Evolutionary conservation across 2,888 invertebrate species (phyloP).

Genomic region (Prenolepis imparis): DNA sequence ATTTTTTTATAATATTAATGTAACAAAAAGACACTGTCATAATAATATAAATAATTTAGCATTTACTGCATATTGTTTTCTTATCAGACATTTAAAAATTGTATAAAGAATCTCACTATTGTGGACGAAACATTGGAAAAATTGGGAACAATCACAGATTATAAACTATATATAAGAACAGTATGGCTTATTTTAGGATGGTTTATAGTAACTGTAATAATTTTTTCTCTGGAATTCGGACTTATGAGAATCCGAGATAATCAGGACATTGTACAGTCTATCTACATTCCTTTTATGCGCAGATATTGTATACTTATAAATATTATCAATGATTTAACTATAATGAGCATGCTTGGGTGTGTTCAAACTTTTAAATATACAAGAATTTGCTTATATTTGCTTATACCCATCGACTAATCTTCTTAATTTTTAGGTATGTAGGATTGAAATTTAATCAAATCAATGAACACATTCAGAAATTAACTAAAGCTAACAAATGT

Average conservation of each 20-base stretch:
- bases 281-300: background rate
- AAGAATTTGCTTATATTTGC: background rate
- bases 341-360: background rate
- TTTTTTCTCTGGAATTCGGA: too few species aligned
- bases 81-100: slow-evolving; percentile 7
- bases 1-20: background rate
- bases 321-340: background rate
- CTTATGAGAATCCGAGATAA: background rate
- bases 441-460: slow-evolving; percentile 17
- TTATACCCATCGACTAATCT: background rate
- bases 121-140: slow-evolving; percentile 10
- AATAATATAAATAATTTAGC: background rate
- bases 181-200: background rate
- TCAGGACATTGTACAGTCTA: background rate
- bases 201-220: background rate
- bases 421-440: background rate
- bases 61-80: background rate
- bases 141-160: background rate
- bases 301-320: background rate
- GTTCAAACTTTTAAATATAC: background rate
- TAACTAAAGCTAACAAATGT: background rate
- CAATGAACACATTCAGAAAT: background rate
- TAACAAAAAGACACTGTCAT: background rate
- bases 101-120: slow-evolving; percentile 15
- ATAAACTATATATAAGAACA: background rate